Evolutionary conservation across 2,797 vertebrate species (phyloP), one percentile per base, ranked within the genome.

Genomic region (Anolis apletophallus): DNA sequence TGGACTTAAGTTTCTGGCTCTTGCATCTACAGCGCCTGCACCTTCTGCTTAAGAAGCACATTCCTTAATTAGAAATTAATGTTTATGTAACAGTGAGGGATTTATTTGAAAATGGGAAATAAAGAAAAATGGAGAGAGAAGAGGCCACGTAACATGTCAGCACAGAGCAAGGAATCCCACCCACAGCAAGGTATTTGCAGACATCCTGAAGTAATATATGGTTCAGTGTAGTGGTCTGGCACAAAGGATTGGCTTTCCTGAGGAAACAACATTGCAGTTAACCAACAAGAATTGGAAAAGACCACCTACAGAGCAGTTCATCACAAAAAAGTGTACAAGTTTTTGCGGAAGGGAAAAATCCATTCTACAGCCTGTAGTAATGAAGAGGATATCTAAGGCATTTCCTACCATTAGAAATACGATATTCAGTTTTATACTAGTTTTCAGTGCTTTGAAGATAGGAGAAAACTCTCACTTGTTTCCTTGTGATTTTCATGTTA

Each of bases 201-300:
- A 85, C 87, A 87, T 79, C 90, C 91, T 85, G 54, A 84, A 93
- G 90, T 91, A 96, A 95, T 93, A 91, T 90, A 90, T 87, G 92
- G 90, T 90, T 95, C 95, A 93, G 91, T 93, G 94, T 78, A 94
- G 92, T 93, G 84, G 89, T 90, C 89, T 93, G 90, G 95, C 94
- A 93, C 89, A 78, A 64, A 91, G 73, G 91, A 93, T 68, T 85
- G 64, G 75, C 85, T 95, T 90, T 89, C 6, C 0, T 77, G 79
- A 86, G 91, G 78, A 90, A 91, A 81, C 9, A 68, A 64, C 50
- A 1, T 81, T 78, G 71, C 73, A 75, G 36, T 84, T 92, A 92
- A 88, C 85, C 50, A 57, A 32, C 85, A 77, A 76, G 84, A 90
- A 91, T 34, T 83, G 61, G 86, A 59, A 7, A 93, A 89, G 90